These are phyloP conservation scores for Leptopterna dolabrata DNA, from an alignment of 2,888 invertebrate species.

Conservation along the genomic window DNA sequence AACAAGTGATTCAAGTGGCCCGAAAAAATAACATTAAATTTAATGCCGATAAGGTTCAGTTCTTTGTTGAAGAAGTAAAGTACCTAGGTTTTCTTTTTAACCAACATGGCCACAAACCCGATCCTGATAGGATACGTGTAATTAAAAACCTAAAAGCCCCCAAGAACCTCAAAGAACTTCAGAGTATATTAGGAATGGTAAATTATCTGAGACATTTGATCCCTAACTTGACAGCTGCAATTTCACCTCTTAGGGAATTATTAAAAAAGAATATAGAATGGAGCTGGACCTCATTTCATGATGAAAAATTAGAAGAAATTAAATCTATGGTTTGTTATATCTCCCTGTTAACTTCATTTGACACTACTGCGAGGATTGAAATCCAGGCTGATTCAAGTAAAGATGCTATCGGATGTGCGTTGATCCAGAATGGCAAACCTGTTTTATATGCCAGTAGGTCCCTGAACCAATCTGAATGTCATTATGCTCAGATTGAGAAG, in stretches of 20 bases:
- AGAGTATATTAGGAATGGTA: constrained; percentile 36
- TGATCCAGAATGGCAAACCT: neutral
- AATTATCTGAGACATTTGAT: constrained; percentile 27
- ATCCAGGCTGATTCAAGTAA: neutral
- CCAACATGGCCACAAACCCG: constrained; percentile 23
- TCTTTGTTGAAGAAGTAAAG: constrained; percentile 35
- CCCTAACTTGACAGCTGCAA: neutral
- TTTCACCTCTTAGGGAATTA: neutral
- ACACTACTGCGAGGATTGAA: neutral
- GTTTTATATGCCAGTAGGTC: neutral
- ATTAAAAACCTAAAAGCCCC: constrained; percentile 24
- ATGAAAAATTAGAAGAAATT: neutral
- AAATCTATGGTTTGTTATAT: neutral
- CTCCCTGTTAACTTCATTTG: neutral
- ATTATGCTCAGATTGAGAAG: constrained; percentile 9
- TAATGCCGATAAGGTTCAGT: constrained; percentile 50
- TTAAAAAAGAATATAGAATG: neutral
- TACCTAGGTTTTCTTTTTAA: constrained; percentile 48
- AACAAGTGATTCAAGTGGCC: constrained; percentile 59
- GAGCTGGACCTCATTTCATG: neutral
- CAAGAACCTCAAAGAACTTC: too few relatives aligned
- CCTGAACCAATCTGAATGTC: neutral
- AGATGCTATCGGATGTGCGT: neutral
- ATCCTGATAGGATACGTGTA: constrained; percentile 9
- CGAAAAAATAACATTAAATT: constrained; percentile 47